Base-by-base conservation (phyloP, 2,888 invertebrate genomes). In the Neuroscelio doddi region DNA sequence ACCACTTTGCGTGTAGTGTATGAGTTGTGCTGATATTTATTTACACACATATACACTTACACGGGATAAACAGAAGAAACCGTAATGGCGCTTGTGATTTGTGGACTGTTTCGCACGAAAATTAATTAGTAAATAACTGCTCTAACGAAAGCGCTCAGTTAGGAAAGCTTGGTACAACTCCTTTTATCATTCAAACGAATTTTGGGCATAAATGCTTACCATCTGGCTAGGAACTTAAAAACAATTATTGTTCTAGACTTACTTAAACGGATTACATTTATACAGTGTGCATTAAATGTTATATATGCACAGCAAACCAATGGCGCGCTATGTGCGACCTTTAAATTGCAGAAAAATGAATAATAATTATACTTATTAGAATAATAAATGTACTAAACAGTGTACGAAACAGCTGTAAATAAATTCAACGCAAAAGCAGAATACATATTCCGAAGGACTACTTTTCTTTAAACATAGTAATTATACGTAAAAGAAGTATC, bases 121-220 rank as follows among this genome's bases (percentile, higher is more conserved):
- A 64, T 64, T 64, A 52, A 64, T 64, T 64, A 64, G 64, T 58
- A 64, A 64, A 64, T 64, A 64, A 57, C 57, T 53, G 32, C 21
- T 12, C 36, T 17, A 21, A 29, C 46, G 30, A 29, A 42, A 27
- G 39, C 50, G 39, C 38, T 15, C 17, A 29, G 38, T 50, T 50
- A 39, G 39, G 10, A 26, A 9, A 36, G 26, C 9, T 9, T 17
- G 39, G 38, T 14, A 12, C 16, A 26, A 36, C 36, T 56, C 51
- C 51, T 56, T 56, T 53, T 49, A 61, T 50, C 49, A 16, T 29
- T 9, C 26, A 17, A 5, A 2, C 56, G 24, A 47, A 47, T 47
- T 47, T 47, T 2, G 32, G 27, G 17, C 38, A 1, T 38, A 16
- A 17, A 38, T 38, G 12, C 2, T 49, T 55, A 49, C 38, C 15